Evolutionary conservation across 2,797 vertebrate species (phyloP).

Genomic region (Hydrophis major): DNA sequence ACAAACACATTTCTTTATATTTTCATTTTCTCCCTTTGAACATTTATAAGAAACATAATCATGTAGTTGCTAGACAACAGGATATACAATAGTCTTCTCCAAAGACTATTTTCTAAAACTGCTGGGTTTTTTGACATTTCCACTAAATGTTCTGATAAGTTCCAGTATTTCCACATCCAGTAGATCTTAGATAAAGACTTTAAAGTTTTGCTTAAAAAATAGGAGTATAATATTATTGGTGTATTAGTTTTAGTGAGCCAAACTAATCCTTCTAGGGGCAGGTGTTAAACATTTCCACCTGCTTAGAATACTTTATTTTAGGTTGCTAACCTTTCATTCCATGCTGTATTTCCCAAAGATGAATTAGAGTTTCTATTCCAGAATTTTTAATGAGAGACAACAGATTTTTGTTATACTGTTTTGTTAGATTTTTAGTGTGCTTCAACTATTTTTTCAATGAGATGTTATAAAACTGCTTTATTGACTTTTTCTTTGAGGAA

Average conservation of each 20-base stretch:
- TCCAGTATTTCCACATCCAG: background rate
- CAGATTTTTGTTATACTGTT: background rate
- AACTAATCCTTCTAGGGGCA: background rate
- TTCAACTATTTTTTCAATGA: background rate
- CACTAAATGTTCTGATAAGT: background rate
- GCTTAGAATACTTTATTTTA: background rate
- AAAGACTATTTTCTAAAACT: background rate
- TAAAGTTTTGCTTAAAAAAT: background rate
- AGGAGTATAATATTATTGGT: background rate
- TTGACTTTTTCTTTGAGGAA: background rate
- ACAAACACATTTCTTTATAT: background rate
- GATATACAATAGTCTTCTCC: background rate
- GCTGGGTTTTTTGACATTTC: background rate
- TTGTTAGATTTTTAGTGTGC: background rate
- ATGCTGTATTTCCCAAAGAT: background rate
- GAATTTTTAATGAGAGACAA: background rate
- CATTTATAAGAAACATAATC: background rate
- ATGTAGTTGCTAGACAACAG: background rate
- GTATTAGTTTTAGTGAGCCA: background rate
- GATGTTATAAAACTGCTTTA: background rate
- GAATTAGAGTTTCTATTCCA: background rate
- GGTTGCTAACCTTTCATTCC: background rate
- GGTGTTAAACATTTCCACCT: background rate
- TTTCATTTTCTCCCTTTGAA: background rate
- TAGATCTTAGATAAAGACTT: background rate